Conservation (phyloP, 2,888 invertebrate species). For the Lordiphosa andalusiaca region DNA sequence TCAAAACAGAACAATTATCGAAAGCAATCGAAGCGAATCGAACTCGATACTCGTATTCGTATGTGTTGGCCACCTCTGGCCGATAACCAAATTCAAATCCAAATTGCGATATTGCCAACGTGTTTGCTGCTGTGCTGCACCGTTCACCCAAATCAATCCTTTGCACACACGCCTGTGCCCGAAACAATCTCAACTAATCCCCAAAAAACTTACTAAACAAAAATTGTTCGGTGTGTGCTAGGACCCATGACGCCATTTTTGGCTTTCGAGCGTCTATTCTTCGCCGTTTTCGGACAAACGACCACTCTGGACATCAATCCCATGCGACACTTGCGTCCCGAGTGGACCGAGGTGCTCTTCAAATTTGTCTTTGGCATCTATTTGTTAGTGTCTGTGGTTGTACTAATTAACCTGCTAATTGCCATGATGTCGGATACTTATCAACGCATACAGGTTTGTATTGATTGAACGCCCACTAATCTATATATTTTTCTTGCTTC, state of each 20-base stretch:
- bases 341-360: constrained; percentile 92
- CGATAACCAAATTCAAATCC: constrained; percentile 10
- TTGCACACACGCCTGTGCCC: constrained; percentile 73
- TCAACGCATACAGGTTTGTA: constrained; percentile 97
- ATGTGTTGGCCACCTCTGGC: constrained; percentile 10
- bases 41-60: constrained; percentile 27
- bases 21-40: constrained; percentile 52
- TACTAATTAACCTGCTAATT: constrained; percentile 98
- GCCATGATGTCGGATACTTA: constrained; percentile 99
- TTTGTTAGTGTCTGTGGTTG: constrained; percentile 98
- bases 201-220: constrained; percentile 21
- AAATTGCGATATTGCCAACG: constrained; percentile 30
- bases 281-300: constrained; percentile 97
- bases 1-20: constrained; percentile 15
- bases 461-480: constrained; percentile 74
- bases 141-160: constrained; percentile 29
- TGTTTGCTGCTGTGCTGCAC: constrained; percentile 38
- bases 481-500: constrained; percentile 58
- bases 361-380: constrained; percentile 97
- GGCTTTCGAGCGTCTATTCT: constrained; percentile 98
- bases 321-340: constrained; percentile 85
- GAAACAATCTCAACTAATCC: constrained; percentile 17
- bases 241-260: constrained; percentile 90
- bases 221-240: constrained; percentile 43
- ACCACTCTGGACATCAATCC: constrained; percentile 91